Percentiles rank a stretch among this genome's conserved stretches.
phyloP scores from a whole-genome alignment of 2,888 invertebrate species.

The Cryptocephalus moraei region DNA sequence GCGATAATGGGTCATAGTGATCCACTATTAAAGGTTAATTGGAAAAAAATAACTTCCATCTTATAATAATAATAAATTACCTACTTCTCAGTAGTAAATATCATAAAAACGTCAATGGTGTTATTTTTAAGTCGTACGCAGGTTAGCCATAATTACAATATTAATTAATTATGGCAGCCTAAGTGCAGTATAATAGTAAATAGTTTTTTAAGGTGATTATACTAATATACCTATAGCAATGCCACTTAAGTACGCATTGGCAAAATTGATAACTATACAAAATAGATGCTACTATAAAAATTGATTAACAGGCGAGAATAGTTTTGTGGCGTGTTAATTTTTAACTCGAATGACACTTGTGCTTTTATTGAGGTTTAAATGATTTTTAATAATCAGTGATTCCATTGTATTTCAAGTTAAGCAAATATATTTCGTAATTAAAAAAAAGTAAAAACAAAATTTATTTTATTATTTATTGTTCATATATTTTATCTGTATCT shows the following conservation, averaged over 20 bases:
- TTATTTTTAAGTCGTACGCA: constrained; percentile 17
- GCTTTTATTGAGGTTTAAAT: too few relatives aligned
- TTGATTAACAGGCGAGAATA: too few relatives aligned
- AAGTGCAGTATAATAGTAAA: background rate
- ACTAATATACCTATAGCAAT: background rate
- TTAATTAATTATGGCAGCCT: constrained; percentile 15
- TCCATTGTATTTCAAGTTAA: too few relatives aligned
- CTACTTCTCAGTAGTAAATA: constrained; percentile 14
- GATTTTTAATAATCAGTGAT: too few relatives aligned
- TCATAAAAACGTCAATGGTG: constrained; percentile 15
- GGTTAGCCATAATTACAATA: constrained; percentile 15
- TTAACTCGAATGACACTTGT: too few relatives aligned
- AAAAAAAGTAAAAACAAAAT: background rate
- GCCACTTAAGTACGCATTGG: too few relatives aligned
- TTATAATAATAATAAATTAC: constrained; percentile 14
- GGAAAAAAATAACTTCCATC: constrained; percentile 5
- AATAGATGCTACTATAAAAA: too few relatives aligned
- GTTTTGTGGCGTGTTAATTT: too few relatives aligned
- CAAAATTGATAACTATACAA: too few relatives aligned
- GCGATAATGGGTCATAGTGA: constrained; percentile 2
- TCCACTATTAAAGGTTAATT: constrained; percentile 11
- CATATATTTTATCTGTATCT: constrained; percentile 8
- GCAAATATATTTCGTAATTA: too few relatives aligned
- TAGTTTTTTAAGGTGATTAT: constrained; percentile 11
- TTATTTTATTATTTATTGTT: constrained; percentile 5